phyloP scores from a whole-genome alignment of 1,140 invertebrate genomes.

The Planococcus citri region DNA sequence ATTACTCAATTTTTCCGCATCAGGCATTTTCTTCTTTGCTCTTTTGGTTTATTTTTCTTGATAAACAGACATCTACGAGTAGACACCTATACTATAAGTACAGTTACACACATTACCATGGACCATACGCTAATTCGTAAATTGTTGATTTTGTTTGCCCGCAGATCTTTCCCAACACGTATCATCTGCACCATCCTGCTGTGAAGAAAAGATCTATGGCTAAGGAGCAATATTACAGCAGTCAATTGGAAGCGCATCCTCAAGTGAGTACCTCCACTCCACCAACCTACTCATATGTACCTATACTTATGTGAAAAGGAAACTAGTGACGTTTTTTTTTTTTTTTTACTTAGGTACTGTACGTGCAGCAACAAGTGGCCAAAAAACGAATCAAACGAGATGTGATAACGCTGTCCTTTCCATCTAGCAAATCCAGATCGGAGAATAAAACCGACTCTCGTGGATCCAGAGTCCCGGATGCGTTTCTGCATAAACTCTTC shows the following conservation, averaged over 20 bases:
- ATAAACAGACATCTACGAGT: too few species aligned
- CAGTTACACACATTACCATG: too few species aligned
- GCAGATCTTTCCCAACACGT: constrained; percentile 10
- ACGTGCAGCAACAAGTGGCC: neutral
- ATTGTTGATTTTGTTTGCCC: neutral
- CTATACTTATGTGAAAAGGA: too few species aligned
- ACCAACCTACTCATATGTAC: too few species aligned
- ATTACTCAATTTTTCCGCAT: too few species aligned
- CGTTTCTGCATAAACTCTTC: neutral
- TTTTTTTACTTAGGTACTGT: neutral
- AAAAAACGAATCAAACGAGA: neutral
- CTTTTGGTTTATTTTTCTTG: too few species aligned
- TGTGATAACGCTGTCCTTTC: neutral
- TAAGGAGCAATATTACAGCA: neutral
- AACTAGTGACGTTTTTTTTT: too few species aligned
- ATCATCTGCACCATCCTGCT: neutral
- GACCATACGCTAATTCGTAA: neutral
- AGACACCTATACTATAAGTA: too few species aligned
- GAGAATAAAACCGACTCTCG: neutral
- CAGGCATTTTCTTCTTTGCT: too few species aligned
- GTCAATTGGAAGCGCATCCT: neutral
- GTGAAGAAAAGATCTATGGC: neutral
- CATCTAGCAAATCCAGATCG: neutral
- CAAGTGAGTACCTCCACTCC: neutral
- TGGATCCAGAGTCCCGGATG: neutral